Evolutionary conservation across 1,140 invertebrate species (phyloP).

Genomic region (Homarus americanus): DNA sequence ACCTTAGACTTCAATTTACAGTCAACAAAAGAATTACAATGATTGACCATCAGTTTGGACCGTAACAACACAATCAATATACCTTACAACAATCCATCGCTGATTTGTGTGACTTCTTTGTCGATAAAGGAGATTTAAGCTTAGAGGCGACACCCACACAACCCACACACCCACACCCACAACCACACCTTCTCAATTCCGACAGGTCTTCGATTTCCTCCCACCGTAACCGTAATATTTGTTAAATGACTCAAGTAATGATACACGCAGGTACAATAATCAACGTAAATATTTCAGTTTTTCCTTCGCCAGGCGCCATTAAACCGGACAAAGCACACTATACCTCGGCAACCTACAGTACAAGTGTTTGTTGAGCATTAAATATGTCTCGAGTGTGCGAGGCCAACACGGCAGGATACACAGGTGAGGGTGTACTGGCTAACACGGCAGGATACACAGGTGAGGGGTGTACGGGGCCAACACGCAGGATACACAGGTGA

Average conservation of each 20-base stretch:
- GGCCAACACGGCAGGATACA: too few relatives aligned
- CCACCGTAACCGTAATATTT: neutral
- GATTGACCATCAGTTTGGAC: neutral
- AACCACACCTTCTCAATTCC: neutral
- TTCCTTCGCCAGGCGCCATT: neutral
- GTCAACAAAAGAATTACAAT: neutral
- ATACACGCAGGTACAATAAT: neutral
- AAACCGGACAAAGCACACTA: neutral
- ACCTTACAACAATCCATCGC: neutral
- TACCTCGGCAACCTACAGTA: neutral
- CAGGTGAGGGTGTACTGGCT: too few relatives aligned
- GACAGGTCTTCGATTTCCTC: neutral
- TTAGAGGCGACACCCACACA: too few relatives aligned
- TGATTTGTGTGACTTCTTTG: neutral
- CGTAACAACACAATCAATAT: neutral
- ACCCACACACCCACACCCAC: neutral
- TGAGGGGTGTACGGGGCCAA: too few relatives aligned
- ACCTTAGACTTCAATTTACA: neutral
- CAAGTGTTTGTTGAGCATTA: constrained; percentile 1
- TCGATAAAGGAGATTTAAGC: neutral
- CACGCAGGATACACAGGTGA: too few relatives aligned
- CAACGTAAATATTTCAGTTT: neutral
- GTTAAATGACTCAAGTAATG: neutral
- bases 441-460: too few relatives aligned
- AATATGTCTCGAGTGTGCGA: neutral